phyloP scores from a whole-genome alignment of 30 jellyfish, hydroid and myxozoan genomes.

The Aurelia sp. region DNA sequence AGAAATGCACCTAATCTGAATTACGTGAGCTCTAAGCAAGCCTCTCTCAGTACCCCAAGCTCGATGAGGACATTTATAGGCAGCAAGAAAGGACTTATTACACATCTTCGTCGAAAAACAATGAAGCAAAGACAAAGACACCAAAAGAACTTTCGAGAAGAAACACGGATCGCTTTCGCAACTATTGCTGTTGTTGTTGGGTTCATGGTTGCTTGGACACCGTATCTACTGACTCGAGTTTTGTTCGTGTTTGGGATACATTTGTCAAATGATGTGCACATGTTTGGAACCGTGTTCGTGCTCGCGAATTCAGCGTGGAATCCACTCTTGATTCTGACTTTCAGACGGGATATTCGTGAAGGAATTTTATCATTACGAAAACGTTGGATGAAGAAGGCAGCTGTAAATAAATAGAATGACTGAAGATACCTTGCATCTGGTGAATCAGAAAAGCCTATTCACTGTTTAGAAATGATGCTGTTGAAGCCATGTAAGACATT shows the following conservation, averaged over 20 bases:
- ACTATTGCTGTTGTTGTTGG: slow-evolving; percentile 68
- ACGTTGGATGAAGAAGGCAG: not conserved
- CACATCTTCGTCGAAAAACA: too few species aligned
- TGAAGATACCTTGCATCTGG: too few species aligned
- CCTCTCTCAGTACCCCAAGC: too few species aligned
- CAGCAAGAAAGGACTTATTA: too few species aligned
- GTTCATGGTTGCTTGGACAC: slow-evolving; percentile 67
- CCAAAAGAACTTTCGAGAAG: slow-evolving; percentile 61
- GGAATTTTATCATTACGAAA: slow-evolving; percentile 5
- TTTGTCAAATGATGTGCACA: slow-evolving; percentile 42
- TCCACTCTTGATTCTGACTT: slow-evolving; percentile 44
- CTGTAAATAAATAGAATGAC: too few species aligned
- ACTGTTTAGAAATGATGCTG: too few species aligned
- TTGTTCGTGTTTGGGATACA: slow-evolving; percentile 35
- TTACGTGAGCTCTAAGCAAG: too few species aligned
- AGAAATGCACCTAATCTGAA: not conserved
- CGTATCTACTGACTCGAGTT: slow-evolving; percentile 52
- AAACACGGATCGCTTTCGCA: slow-evolving; percentile 69
- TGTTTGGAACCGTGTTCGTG: slow-evolving; percentile 66
- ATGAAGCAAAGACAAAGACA: too few species aligned
- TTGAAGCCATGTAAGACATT: too few species aligned
- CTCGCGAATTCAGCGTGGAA: slow-evolving; percentile 77
- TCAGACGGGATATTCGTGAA: slow-evolving; percentile 59
- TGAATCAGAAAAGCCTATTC: too few species aligned
- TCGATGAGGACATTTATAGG: too few species aligned